A percentile compares a stretch with the other conserved stretches of the same genome.
Conservation (phyloP, 1,140 invertebrate species). For the Bursaphelenchus mucronatus region DNA sequence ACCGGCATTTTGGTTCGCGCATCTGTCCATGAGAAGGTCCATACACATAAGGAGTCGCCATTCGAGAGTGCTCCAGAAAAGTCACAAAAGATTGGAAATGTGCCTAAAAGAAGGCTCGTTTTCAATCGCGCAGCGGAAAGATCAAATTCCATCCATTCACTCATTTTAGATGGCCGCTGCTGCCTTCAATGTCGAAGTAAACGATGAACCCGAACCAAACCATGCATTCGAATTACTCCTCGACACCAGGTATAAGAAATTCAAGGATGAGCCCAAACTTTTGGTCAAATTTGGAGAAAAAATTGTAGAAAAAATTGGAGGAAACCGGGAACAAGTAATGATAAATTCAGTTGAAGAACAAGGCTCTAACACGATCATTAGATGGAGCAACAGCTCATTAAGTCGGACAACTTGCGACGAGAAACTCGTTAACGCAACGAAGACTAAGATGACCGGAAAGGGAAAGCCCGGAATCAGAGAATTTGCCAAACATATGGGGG, state of each 20-base stretch:
- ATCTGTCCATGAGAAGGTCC: no score
- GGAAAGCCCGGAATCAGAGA: not conserved
- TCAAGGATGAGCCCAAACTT: conserved; percentile 10
- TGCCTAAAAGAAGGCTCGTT: not conserved
- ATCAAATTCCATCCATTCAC: no score
- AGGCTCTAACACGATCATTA: conserved; percentile 6
- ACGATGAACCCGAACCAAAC: conserved; percentile 1
- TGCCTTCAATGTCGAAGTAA: conserved; percentile 9
- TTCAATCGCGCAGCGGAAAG: no score
- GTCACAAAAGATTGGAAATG: not conserved
- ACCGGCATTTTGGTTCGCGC: no score
- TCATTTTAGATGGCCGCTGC: conserved; percentile 9
- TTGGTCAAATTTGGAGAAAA: conserved; percentile 1
- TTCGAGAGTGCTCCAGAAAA: not conserved
- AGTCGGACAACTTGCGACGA: not conserved
- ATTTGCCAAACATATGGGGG: conserved; percentile 9
- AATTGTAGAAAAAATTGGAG: not conserved
- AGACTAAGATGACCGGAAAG: not conserved
- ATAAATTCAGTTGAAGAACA: conserved; percentile 7
- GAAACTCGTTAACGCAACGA: not conserved
- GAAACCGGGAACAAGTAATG: not conserved
- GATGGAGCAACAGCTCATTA: conserved; percentile 13
- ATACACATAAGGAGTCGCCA: no score
- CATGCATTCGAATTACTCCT: conserved; percentile 4
- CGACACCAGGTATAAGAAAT: conserved; percentile 4